Conservation (phyloP, 2,888 invertebrate species). For the Emmelina monodactyla region DNA sequence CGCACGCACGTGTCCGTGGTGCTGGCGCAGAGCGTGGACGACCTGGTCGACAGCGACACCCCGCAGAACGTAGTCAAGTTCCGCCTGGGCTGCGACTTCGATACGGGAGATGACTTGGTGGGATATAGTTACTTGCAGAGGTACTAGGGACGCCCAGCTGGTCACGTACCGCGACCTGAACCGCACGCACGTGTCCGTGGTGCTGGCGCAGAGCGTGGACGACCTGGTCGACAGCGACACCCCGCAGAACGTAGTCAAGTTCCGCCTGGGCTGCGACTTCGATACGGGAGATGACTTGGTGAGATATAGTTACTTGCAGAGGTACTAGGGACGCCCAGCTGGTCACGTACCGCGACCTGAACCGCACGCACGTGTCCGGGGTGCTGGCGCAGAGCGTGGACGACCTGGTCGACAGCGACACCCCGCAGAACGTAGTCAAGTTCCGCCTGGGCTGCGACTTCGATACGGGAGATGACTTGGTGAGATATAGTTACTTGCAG, state of each 20-base stretch:
- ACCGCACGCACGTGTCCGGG: slow-evolving; percentile 79
- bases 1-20: slow-evolving; percentile 78
- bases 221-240: slow-evolving; percentile 81
- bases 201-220: slow-evolving; percentile 79
- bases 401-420: slow-evolving; percentile 80
- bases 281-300: slow-evolving; percentile 73
- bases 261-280: slow-evolving; percentile 79
- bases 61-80: slow-evolving; percentile 86
- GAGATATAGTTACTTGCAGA: too few species aligned
- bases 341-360: slow-evolving; percentile 77
- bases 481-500: too few species aligned
- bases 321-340: slow-evolving; percentile 74
- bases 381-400: slow-evolving; percentile 80
- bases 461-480: slow-evolving; percentile 71
- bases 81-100: slow-evolving; percentile 77
- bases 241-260: slow-evolving; percentile 84
- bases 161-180: slow-evolving; percentile 80
- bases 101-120: slow-evolving; percentile 72
- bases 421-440: slow-evolving; percentile 82
- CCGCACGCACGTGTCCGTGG: slow-evolving; percentile 77
- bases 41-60: slow-evolving; percentile 80
- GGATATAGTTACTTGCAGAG: too few species aligned
- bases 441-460: slow-evolving; percentile 81
- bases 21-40: slow-evolving; percentile 79
- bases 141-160: slow-evolving; percentile 73